Base-by-base conservation (phyloP, 2,888 invertebrate genomes). In the Agrypnus murinus region DNA sequence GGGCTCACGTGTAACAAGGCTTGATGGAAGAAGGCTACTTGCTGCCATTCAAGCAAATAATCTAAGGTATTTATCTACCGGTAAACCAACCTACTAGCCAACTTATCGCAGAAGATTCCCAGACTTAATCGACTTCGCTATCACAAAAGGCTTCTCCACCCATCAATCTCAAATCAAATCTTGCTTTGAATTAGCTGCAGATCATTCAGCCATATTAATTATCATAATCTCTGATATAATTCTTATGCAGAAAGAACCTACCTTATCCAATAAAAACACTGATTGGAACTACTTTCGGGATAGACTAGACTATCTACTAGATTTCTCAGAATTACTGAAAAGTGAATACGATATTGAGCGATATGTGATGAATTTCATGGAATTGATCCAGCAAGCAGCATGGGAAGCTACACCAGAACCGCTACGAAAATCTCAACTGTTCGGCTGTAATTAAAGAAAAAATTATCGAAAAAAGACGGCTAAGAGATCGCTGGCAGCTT, bases 401-500 rank as follows among this genome's bases (percentile, higher is more conserved):
- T 66, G 62, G 36, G 34, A 53, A 19, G 46, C 62, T 31, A 60
- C 66, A 14, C 62, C 45, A n/a, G 32, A 43, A 46, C 19, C 36
- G 7, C 9, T 36, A 7, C 9, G 36, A 7, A 19, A 46, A 46
- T n/a, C 2, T 17, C 46, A 53, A 8, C 8, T 58, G 45, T 10
- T 17, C 66, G 0, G 34, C 25, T 9, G 36, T 38, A 6, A 34
- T 67, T 19, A 71, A 43, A 50, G 58, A 67, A 12, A 71, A 71
- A 45, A 70, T 70, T 14, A 15, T 10, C 7, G 36, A 40, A 57
- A 71, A 68, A 64, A 58, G 48, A 50, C 15, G 46, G 31, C 34
- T 46, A 17, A 55, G 67, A 32, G 19, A 34, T 17, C 17, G 45
- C 36, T 71, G 67, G 71, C 66, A 63, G 46, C 12, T 46, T 8